Evolutionary conservation across 2,113 vertebrate genomes (phyloP).

Genomic region (Pycnonotus jocosus): DNA sequence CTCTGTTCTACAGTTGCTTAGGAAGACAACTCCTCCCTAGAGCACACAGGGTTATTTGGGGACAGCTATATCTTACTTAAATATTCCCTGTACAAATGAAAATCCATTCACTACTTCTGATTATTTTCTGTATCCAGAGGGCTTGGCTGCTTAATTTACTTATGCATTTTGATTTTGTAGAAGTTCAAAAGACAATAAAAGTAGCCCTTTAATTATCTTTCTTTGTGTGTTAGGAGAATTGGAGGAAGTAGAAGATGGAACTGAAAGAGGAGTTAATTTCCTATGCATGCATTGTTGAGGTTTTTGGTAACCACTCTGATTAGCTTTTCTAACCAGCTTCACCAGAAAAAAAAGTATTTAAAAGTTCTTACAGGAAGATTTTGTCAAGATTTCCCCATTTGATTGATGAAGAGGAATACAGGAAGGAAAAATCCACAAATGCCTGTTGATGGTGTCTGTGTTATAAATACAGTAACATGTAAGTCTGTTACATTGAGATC

Average conservation of each 20-base stretch:
- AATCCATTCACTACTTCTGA: background rate
- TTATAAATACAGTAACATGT: background rate
- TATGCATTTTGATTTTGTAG: background rate
- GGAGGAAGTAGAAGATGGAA: background rate
- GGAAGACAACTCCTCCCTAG: background rate
- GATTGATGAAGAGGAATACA: background rate
- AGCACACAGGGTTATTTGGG: background rate
- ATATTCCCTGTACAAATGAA: background rate
- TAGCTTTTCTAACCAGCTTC: background rate
- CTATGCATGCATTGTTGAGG: background rate
- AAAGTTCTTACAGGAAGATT: background rate
- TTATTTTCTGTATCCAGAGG: background rate
- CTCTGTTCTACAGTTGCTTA: background rate
- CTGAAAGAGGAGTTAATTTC: background rate
- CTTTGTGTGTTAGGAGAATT: background rate
- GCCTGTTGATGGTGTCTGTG: background rate
- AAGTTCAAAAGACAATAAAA: background rate
- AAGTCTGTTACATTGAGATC: background rate
- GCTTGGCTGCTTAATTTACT: background rate
- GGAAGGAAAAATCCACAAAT: background rate
- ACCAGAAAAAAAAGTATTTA: background rate
- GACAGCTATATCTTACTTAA: background rate
- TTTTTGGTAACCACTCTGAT: background rate
- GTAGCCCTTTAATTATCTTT: background rate
- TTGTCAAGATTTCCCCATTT: background rate